These are phyloP conservation scores for Petaurus breviceps DNA, from an alignment of 2,113 vertebrate species.

Conservation along the genomic window DNA sequence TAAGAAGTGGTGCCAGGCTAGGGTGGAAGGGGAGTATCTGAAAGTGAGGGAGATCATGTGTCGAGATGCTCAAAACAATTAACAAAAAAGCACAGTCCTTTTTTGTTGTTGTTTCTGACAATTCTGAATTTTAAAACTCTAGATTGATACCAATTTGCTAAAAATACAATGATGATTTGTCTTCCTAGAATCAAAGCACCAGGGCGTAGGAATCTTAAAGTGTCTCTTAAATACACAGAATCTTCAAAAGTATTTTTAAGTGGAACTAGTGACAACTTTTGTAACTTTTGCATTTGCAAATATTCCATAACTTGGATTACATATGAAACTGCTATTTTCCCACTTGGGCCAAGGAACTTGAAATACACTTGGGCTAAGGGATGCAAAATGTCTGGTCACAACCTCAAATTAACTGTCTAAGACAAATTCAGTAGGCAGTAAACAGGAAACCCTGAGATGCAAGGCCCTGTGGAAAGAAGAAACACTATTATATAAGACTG, in stretches of 20 bases:
- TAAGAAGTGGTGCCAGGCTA: neutral
- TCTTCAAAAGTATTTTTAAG: slow-evolving; percentile 18
- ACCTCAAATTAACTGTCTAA: neutral
- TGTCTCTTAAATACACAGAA: neutral
- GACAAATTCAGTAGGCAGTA: neutral
- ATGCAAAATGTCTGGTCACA: no score
- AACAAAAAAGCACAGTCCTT: neutral
- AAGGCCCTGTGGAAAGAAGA: neutral
- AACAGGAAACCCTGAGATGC: neutral
- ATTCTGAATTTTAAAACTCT: neutral
- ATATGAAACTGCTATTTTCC: neutral
- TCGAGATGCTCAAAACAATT: neutral
- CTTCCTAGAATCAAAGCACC: neutral
- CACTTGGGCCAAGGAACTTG: neutral
- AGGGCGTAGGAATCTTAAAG: neutral
- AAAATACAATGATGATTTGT: slow-evolving; percentile 14
- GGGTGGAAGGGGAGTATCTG: neutral
- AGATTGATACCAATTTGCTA: neutral
- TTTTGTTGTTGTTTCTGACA: slow-evolving; percentile 1
- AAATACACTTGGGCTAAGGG: no score
- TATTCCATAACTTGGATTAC: neutral
- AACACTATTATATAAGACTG: neutral
- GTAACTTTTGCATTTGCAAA: neutral
- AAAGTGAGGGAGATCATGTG: neutral
- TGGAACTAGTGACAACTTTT: neutral